These are phyloP conservation scores for Xiphorhynchus elegans DNA, from an alignment of 2,113 vertebrate genomes.

Conservation along the genomic window DNA sequence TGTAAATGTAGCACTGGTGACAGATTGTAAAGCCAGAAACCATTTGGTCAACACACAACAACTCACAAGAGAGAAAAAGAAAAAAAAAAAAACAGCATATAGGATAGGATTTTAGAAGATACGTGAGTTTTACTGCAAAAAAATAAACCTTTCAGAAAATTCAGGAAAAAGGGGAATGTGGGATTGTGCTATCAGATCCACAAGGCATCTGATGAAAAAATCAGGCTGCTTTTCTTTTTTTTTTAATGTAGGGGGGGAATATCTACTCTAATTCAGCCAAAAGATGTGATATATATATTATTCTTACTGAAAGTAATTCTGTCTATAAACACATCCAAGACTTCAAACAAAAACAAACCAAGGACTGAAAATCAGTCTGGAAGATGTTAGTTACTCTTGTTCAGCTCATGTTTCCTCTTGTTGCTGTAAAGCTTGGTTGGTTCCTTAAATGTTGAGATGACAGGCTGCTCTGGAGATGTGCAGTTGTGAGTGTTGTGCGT, in stretches of 20 bases:
- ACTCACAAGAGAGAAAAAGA: not conserved
- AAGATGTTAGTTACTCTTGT: not conserved
- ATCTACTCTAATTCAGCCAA: not conserved
- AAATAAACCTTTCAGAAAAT: not conserved
- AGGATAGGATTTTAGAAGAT: not conserved
- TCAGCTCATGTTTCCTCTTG: conserved; percentile 1
- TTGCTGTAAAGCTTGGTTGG: conserved; percentile 36
- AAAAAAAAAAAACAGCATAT: not conserved
- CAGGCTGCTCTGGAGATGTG: not conserved
- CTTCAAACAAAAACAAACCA: not conserved
- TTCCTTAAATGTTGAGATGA: not conserved
- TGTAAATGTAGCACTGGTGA: conserved; percentile 24
- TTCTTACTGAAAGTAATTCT: not conserved
- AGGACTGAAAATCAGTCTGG: not conserved
- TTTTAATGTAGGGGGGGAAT: not conserved
- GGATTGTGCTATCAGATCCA: not conserved
- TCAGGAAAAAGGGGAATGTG: not conserved
- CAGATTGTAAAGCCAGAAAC: conserved; percentile 56
- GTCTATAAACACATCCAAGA: not conserved
- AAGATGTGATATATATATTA: not conserved
- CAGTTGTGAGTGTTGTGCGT: not conserved
- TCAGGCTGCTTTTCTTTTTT: not conserved
- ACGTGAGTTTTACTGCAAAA: not conserved
- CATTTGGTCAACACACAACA: conserved; percentile 52
- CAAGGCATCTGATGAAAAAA: not conserved